Evolutionary conservation across 2,888 invertebrate species (phyloP).

Genomic region (Crioceris asparagi): DNA sequence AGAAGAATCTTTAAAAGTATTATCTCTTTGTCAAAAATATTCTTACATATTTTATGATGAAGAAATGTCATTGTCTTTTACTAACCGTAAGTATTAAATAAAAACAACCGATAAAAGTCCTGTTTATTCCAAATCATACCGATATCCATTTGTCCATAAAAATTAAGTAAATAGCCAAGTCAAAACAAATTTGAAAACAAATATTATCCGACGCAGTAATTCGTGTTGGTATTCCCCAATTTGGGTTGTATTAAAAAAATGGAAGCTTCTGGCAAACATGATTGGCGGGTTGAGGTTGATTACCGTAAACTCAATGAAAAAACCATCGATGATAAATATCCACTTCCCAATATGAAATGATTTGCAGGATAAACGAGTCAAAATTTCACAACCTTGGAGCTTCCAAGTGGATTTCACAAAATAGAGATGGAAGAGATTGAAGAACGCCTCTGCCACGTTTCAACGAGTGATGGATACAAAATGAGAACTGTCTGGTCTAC

Average conservation of each 20-base stretch:
- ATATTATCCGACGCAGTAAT: conserved; percentile 7
- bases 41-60: conserved; percentile 20
- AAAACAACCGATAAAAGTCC: too few relatives aligned
- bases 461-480: conserved; percentile 27
- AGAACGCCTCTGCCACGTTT: conserved; percentile 32
- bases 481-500: too few relatives aligned
- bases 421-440: conserved; percentile 29
- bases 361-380: conserved; percentile 31
- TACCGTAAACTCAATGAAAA: conserved; percentile 24
- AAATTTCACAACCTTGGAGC: conserved; percentile 32
- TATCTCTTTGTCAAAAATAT: conserved; percentile 19
- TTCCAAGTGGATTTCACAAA: conserved; percentile 33
- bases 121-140: conserved; percentile 15
- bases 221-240: conserved; percentile 12
- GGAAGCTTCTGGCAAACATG: conserved; percentile 16
- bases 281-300: conserved; percentile 16
- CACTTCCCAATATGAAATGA: conserved; percentile 30
- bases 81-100: conserved; percentile 11
- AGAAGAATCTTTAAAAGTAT: conserved; percentile 19
- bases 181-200: conserved; percentile 12
- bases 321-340: conserved; percentile 29
- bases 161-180: conserved; percentile 24
- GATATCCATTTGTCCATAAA: conserved; percentile 25
- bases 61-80: conserved; percentile 17
- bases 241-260: conserved; percentile 24